A percentile compares a stretch with the other conserved stretches of the same genome.
Evolutionary conservation across 1,140 invertebrate genomes (phyloP).

Genomic region (Drosophila ercepeae): DNA sequence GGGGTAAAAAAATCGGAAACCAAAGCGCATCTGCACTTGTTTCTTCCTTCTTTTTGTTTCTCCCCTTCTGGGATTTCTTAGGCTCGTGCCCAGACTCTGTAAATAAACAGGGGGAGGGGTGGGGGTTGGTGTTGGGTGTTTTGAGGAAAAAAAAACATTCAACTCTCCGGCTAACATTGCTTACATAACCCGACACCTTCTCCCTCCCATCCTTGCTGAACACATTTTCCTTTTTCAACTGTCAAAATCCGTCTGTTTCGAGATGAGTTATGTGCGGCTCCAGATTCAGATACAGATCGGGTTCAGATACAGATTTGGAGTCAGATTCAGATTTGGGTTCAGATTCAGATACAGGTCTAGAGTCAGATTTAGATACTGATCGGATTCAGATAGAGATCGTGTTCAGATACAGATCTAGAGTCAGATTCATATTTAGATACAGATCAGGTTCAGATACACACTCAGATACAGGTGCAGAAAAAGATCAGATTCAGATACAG

Average conservation of each 20-base stretch:
- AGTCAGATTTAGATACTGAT: no score
- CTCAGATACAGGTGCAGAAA: no score
- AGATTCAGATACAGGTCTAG: no score
- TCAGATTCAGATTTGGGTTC: no score
- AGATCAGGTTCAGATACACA: no score
- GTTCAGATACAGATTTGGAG: no score
- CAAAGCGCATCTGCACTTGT: constrained; percentile 52
- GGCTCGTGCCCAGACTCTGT: constrained; percentile 28
- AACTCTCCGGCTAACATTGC: constrained; percentile 50
- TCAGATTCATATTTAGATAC: no score
- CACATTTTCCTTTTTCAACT: constrained; percentile 3
- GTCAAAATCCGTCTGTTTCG: constrained; percentile 45
- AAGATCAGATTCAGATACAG: no score
- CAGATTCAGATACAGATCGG: not conserved
- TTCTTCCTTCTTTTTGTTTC: not conserved
- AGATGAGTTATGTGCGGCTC: constrained; percentile 14
- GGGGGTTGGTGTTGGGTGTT: no score
- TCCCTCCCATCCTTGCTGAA: constrained; percentile 16
- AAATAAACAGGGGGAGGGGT: constrained; percentile 49
- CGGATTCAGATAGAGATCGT: no score
- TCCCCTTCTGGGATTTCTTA: not conserved
- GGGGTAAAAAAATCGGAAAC: not conserved
- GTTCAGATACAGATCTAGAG: no score
- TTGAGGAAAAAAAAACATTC: constrained; percentile 52
- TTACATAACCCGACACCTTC: constrained; percentile 49